phyloP scores from a whole-genome alignment of 2,888 invertebrate genomes.

The Dynastes hyllus region DNA sequence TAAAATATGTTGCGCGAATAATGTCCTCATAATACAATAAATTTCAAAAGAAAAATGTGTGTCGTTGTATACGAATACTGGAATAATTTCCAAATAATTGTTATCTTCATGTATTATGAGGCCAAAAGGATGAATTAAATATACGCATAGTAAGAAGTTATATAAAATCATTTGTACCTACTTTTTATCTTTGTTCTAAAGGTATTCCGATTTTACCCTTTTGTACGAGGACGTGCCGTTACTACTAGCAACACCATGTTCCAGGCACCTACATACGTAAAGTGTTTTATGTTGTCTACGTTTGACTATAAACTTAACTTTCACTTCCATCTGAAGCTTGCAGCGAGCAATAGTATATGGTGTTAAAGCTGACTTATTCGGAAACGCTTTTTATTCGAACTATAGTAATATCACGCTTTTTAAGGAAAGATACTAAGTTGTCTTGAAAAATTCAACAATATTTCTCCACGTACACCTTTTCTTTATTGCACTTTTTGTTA shows the following conservation, averaged over 20 bases:
- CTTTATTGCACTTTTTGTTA: too few relatives aligned
- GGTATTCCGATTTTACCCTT: constrained; percentile 33
- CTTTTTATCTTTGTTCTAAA: neutral
- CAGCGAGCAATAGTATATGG: neutral
- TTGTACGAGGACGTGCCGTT: constrained; percentile 29
- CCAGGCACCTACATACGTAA: neutral
- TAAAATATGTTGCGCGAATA: neutral
- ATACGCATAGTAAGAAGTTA: too few relatives aligned
- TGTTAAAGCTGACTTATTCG: neutral
- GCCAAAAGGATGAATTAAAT: too few relatives aligned
- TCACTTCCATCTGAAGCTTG: neutral
- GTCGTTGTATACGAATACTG: too few relatives aligned
- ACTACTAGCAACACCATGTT: constrained; percentile 31
- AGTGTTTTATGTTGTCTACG: constrained; percentile 5
- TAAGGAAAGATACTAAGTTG: too few relatives aligned
- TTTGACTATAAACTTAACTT: neutral
- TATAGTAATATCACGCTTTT: neutral
- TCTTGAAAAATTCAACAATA: too few relatives aligned
- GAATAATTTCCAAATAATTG: too few relatives aligned
- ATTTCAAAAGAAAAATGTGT: too few relatives aligned
- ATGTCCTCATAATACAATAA: too few relatives aligned
- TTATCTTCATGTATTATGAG: neutral
- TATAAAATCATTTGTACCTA: neutral
- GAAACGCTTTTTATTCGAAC: neutral
- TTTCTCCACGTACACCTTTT: too few relatives aligned